Conservation (phyloP, 1,140 invertebrate genomes). For the Popillia japonica region DNA sequence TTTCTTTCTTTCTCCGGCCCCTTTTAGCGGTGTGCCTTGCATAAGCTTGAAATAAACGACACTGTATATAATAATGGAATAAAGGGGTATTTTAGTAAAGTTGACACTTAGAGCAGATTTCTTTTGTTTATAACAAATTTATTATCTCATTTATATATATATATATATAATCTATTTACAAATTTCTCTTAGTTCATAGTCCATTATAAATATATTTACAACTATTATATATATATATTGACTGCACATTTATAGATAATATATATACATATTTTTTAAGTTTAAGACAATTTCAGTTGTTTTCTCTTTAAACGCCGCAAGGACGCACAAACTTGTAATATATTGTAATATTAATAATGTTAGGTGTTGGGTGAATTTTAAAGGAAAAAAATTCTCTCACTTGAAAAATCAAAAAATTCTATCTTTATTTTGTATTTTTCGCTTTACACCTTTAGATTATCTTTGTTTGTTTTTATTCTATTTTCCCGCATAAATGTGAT, state of each 20-base stretch:
- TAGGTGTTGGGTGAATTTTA: slow-evolving; percentile 54
- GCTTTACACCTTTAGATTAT: slow-evolving; percentile 18
- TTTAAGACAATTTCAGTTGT: slow-evolving; percentile 36
- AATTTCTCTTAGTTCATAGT: slow-evolving; percentile 33
- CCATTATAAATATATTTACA: slow-evolving; percentile 32
- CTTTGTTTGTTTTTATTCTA: background rate
- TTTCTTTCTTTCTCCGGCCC: background rate
- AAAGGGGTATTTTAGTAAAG: slow-evolving; percentile 16
- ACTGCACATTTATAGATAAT: slow-evolving; percentile 51
- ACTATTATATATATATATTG: slow-evolving; percentile 44
- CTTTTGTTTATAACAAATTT: slow-evolving; percentile 51
- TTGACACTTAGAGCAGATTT: slow-evolving; percentile 17
- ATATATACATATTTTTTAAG: slow-evolving; percentile 41
- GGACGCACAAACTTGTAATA: slow-evolving; percentile 50
- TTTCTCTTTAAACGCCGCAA: slow-evolving; percentile 46
- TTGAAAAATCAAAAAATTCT: slow-evolving; percentile 15
- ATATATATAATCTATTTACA: slow-evolving; percentile 31
- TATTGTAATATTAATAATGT: slow-evolving; percentile 50
- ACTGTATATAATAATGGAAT: slow-evolving; percentile 37
- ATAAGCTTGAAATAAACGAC: slow-evolving; percentile 39
- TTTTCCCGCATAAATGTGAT: background rate
- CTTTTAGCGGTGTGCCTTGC: background rate
- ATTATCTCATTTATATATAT: slow-evolving; percentile 37
- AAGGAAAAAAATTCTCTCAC: slow-evolving; percentile 18
- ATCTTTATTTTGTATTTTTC: slow-evolving; percentile 32